Evolutionary conservation across 2,797 vertebrate species (phyloP).

Genomic region (Sebastes wilsoni): DNA sequence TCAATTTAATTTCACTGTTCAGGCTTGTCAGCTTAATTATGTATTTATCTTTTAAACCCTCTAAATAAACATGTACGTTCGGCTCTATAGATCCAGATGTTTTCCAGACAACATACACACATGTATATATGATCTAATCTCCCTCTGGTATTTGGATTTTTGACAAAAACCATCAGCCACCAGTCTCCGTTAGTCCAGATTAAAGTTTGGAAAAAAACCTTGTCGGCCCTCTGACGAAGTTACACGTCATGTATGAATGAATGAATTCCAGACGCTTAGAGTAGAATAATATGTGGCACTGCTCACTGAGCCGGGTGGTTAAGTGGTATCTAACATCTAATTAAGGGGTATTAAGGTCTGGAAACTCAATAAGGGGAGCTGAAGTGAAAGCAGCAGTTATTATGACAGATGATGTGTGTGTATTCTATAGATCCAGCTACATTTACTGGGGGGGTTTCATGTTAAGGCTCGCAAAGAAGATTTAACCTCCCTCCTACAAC

Average conservation of each 20-base stretch:
- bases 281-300: background rate
- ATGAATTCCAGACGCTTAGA: background rate
- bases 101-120: background rate
- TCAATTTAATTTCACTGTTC: too few relatives aligned
- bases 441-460: background rate
- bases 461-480: background rate
- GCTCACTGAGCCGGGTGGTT: constrained; percentile 17
- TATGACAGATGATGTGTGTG: constrained; percentile 21
- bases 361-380: constrained; percentile 32
- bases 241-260: background rate
- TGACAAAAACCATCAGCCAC: background rate
- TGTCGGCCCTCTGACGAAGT: background rate
- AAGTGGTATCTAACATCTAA: constrained; percentile 24
- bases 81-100: background rate
- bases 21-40: background rate
- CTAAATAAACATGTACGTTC: background rate
- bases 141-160: background rate
- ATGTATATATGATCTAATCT: background rate
- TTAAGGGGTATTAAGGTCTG: constrained; percentile 47
- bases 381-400: constrained; percentile 27
- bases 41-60: background rate
- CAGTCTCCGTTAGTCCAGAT: background rate
- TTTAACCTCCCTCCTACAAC: background rate
- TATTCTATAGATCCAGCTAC: background rate
- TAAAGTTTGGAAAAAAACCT: background rate